phyloP scores from a whole-genome alignment of 2,113 vertebrate species.

The Aspidoscelis tigris region DNA sequence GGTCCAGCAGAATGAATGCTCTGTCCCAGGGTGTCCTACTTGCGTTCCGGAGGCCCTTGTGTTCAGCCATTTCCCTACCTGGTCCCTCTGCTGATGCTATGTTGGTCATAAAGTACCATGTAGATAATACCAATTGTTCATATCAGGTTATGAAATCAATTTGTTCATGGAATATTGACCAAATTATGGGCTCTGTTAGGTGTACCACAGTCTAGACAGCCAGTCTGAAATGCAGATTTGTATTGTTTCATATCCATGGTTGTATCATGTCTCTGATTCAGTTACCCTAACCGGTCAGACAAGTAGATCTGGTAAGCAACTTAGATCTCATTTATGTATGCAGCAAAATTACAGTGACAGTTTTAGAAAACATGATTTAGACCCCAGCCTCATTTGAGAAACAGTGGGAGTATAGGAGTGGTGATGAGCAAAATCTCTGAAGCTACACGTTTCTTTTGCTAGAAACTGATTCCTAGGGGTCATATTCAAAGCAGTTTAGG shows the following conservation, averaged over 20 bases:
- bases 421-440: not conserved
- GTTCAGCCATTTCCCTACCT: too few relatives aligned
- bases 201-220: not conserved
- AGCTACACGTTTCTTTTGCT: not conserved
- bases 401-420: not conserved
- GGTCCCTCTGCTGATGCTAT: too few relatives aligned
- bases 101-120: too few relatives aligned
- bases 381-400: not conserved
- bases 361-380: not conserved
- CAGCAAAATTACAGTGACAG: not conserved
- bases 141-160: too few relatives aligned
- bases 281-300: not conserved
- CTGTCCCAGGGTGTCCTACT: too few relatives aligned
- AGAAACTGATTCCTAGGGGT: not conserved
- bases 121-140: too few relatives aligned
- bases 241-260: conserved; percentile 9
- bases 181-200: not conserved
- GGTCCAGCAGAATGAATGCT: too few relatives aligned
- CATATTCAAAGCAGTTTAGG: not conserved
- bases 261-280: not conserved
- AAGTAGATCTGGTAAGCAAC: not conserved
- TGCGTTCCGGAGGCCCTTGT: too few relatives aligned
- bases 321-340: not conserved
- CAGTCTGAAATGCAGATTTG: conserved; percentile 20
- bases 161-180: not conserved